These are phyloP conservation scores for Oppia nitens DNA, from an alignment of 1,140 invertebrate genomes.

Conservation along the genomic window DNA sequence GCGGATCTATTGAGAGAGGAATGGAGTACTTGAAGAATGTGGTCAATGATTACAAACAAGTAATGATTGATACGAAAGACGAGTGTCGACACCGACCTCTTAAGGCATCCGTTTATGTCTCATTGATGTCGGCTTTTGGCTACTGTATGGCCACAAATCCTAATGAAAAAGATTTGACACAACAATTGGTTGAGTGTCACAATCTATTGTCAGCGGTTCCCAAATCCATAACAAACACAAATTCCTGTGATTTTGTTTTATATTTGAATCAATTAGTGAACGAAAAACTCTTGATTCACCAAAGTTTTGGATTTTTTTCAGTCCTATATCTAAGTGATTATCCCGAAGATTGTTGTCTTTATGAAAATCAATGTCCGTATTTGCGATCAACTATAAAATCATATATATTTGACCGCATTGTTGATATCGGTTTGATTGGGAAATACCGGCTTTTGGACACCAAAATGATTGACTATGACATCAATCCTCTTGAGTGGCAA, in stretches of 20 bases:
- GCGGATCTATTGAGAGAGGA: background rate
- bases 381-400: conserved; percentile 34
- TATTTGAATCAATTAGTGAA: conserved; percentile 44
- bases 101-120: conserved; percentile 1
- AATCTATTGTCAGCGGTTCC: conserved; percentile 47
- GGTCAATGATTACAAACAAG: conserved; percentile 2
- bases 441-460: conserved; percentile 50
- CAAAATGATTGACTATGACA: conserved; percentile 57
- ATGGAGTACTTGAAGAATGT: conserved; percentile 2
- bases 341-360: conserved; percentile 43
- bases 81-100: conserved; percentile 4
- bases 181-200: conserved; percentile 36
- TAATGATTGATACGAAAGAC: conserved; percentile 1
- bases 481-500: conserved; percentile 43
- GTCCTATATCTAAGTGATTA: conserved; percentile 54
- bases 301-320: conserved; percentile 49
- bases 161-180: conserved; percentile 40
- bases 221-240: conserved; percentile 43
- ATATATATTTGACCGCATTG: conserved; percentile 40
- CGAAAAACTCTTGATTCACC: conserved; percentile 41
- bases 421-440: conserved; percentile 59
- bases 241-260: conserved; percentile 43
- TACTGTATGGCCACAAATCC: conserved; percentile 37
- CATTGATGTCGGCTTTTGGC: background rate
- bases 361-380: conserved; percentile 51